phyloP scores from a whole-genome alignment of 2,797 vertebrate genomes.

The Macropus fuliginosus region DNA sequence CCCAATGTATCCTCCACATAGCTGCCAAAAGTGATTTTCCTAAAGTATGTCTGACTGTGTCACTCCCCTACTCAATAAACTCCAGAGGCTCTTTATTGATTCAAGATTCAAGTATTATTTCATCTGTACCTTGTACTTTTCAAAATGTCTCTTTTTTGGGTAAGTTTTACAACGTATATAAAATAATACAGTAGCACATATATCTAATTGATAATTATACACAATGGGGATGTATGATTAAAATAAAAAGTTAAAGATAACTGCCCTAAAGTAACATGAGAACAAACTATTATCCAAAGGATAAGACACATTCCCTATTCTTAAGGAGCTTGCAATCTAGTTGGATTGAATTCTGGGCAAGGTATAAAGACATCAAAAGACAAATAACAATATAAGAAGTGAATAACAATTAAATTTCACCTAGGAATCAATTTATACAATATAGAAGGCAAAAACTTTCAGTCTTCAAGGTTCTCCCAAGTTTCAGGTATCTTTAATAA shows the following conservation, averaged over 20 bases:
- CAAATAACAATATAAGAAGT: slow-evolving; percentile 10
- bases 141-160: neutral
- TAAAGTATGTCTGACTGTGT: neutral
- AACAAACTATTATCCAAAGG: neutral
- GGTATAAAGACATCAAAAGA: neutral
- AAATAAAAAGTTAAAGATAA: neutral
- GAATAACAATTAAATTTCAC: neutral
- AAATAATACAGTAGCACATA: neutral
- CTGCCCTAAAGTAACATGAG: neutral
- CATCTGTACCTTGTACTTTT: neutral
- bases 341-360: neutral
- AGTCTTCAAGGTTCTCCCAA: neutral
- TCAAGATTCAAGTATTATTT: neutral
- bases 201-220: neutral
- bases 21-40: neutral
- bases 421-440: neutral
- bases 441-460: neutral
- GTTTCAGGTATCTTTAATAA: neutral
- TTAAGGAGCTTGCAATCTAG: neutral
- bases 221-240: neutral
- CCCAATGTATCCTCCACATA: neutral
- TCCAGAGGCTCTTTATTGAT: neutral
- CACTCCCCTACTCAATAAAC: neutral
- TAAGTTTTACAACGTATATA: neutral
- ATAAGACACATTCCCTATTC: neutral